These are phyloP conservation scores for Ochropacha duplaris DNA, from an alignment of 2,888 invertebrate genomes.

Conservation along the genomic window DNA sequence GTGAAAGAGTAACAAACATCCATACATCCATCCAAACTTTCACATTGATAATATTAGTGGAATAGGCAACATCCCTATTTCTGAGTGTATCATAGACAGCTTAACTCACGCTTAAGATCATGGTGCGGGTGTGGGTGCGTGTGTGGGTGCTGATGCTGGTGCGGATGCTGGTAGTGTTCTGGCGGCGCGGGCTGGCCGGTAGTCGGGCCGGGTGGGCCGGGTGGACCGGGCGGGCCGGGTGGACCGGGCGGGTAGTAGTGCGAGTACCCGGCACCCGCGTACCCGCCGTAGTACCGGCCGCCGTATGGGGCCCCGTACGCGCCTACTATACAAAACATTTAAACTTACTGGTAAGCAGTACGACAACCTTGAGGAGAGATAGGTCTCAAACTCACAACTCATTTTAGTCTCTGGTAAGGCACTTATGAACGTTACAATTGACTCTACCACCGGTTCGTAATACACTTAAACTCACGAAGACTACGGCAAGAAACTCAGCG, in stretches of 20 bases:
- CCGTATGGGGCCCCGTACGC: conserved; percentile 65
- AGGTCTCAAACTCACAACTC: too few species aligned
- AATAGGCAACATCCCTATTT: too few species aligned
- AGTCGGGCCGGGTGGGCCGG: conserved; percentile 22
- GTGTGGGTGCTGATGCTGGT: conserved; percentile 31
- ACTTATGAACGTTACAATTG: too few species aligned
- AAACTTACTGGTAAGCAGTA: too few species aligned
- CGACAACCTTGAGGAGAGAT: too few species aligned
- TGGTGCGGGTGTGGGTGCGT: conserved; percentile 37
- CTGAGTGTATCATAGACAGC: not conserved
- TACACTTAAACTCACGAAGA: too few species aligned
- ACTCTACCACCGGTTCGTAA: too few species aligned
- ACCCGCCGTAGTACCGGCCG: conserved; percentile 66
- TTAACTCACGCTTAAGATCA: conserved; percentile 61
- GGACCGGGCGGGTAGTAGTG: conserved; percentile 42
- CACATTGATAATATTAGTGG: too few species aligned
- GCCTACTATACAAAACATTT: conserved; percentile 24
- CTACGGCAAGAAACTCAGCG: too few species aligned
- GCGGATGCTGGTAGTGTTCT: conserved; percentile 25
- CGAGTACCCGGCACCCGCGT: conserved; percentile 48
- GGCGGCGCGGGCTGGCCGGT: conserved; percentile 23
- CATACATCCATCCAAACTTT: too few species aligned
- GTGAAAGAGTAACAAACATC: too few species aligned
- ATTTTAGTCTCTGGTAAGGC: too few species aligned
- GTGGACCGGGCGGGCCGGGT: conserved; percentile 32